phyloP scores from a whole-genome alignment of 1,140 invertebrate genomes.

The Probaryconus sp. region DNA sequence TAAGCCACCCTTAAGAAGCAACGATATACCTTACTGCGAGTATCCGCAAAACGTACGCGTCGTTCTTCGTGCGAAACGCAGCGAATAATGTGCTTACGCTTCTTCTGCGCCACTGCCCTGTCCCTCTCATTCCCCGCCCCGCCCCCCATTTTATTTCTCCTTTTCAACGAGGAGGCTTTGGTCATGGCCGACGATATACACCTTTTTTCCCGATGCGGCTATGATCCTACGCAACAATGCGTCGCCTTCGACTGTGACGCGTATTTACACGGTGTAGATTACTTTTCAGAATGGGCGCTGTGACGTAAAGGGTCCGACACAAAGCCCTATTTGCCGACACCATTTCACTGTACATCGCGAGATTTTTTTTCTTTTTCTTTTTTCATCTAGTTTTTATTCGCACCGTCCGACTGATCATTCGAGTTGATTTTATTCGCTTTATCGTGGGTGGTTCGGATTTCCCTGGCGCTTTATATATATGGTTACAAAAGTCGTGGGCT shows the following conservation, averaged over 20 bases:
- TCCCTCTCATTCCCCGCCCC: not conserved
- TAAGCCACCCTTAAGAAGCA: constrained; percentile 69
- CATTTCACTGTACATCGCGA: constrained; percentile 71
- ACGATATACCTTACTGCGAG: constrained; percentile 61
- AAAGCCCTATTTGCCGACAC: constrained; percentile 76
- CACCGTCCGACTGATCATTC: constrained; percentile 36
- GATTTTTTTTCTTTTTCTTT: constrained; percentile 30
- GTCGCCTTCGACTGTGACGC: constrained; percentile 40
- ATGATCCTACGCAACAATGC: constrained; percentile 62
- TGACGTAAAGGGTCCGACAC: constrained; percentile 75
- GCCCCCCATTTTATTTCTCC: constrained; percentile 26
- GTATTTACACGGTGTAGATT: constrained; percentile 76
- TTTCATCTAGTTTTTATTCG: constrained; percentile 29
- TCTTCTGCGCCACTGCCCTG: constrained; percentile 72
- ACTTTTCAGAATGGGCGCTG: constrained; percentile 77
- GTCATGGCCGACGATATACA: constrained; percentile 44
- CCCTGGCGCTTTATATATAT: constrained; percentile 34
- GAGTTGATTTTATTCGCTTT: constrained; percentile 54
- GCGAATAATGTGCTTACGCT: constrained; percentile 78
- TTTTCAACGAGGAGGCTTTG: too few relatives aligned
- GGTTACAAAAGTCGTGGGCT: constrained; percentile 47
- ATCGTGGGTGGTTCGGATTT: constrained; percentile 33
- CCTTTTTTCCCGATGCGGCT: constrained; percentile 29
- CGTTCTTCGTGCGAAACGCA: constrained; percentile 70
- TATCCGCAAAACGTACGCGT: constrained; percentile 48